Percentiles rank a stretch among this genome's conserved stretches.
These are phyloP conservation scores for Noctilio leporinus DNA, from an alignment of 2,113 vertebrate genomes.

Conservation along the genomic window DNA sequence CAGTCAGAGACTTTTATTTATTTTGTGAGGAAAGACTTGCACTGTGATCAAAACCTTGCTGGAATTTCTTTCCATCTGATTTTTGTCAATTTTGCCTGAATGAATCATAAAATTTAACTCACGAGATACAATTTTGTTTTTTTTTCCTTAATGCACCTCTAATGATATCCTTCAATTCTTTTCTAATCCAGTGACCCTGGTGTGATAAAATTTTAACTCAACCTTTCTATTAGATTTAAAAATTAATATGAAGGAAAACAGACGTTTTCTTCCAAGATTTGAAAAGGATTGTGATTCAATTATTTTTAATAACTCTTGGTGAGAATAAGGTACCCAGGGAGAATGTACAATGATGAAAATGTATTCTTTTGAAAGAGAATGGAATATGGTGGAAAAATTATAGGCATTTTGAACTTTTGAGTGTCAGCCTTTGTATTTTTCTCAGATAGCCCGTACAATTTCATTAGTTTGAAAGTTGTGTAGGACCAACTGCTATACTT, in stretches of 20 bases:
- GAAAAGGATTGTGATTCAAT: constrained; percentile 21
- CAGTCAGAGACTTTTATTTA: constrained; percentile 26
- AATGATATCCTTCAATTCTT: constrained; percentile 10
- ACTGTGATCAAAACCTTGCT: background rate
- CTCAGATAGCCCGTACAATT: background rate
- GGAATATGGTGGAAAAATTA: background rate
- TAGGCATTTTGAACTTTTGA: background rate
- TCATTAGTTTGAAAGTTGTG: constrained; percentile 9
- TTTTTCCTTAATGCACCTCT: constrained; percentile 14
- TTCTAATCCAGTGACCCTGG: constrained; percentile 13
- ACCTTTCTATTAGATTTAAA: constrained; percentile 45
- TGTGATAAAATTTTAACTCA: constrained; percentile 14
- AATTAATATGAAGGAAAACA: constrained; percentile 48
- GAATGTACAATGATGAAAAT: background rate
- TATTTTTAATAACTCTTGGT: constrained; percentile 48
- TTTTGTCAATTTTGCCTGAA: constrained; percentile 66
- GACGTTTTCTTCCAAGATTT: constrained; percentile 34
- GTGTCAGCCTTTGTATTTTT: background rate
- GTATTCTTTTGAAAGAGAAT: background rate
- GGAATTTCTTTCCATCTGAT: constrained; percentile 65
- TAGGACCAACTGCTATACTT: background rate
- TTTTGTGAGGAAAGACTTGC: constrained; percentile 25
- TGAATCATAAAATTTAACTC: constrained; percentile 47
- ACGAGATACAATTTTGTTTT: constrained; percentile 11
- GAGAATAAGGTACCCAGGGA: constrained; percentile 12